A percentile compares a stretch with the other conserved stretches of the same genome.
Conservation (phyloP, 2,888 invertebrate genomes). For the Argynnis bischoffii region DNA sequence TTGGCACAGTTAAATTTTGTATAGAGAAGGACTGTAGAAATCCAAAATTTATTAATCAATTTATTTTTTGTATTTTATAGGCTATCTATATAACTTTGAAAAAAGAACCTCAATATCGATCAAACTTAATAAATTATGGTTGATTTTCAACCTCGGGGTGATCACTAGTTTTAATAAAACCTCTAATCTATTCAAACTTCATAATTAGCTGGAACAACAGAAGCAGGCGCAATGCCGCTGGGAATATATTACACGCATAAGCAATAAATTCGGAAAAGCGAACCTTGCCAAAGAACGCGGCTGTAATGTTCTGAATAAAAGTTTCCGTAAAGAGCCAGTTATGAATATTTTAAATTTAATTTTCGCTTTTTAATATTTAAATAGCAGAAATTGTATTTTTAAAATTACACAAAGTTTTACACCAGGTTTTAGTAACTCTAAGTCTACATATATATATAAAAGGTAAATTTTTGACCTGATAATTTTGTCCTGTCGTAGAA, state of each 20-base stretch:
- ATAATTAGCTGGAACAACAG: constrained; percentile 11
- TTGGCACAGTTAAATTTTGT: too few species aligned
- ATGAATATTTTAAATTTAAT: constrained; percentile 21
- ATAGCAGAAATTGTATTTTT: background rate
- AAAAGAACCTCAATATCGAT: too few species aligned
- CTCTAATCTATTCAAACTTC: background rate
- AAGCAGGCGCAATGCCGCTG: constrained; percentile 13
- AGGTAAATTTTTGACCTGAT: too few species aligned
- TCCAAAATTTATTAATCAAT: too few species aligned
- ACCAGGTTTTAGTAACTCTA: background rate
- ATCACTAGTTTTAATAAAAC: too few species aligned
- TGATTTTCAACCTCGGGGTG: too few species aligned
- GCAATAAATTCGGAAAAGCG: constrained; percentile 20
- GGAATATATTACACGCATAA: constrained; percentile 14
- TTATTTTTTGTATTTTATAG: too few species aligned
- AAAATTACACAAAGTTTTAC: background rate
- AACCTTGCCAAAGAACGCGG: constrained; percentile 14
- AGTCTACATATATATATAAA: background rate
- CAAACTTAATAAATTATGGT: too few species aligned
- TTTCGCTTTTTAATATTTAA: background rate
- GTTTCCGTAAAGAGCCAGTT: constrained; percentile 13
- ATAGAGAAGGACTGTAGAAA: too few species aligned
- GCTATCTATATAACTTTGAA: too few species aligned
- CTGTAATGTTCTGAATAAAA: constrained; percentile 13
- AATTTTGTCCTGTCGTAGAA: background rate